Percentiles rank a stretch among this genome's conserved stretches.
Evolutionary conservation across 2,888 invertebrate species (phyloP).

Genomic region (Parthenolecanium corni): DNA sequence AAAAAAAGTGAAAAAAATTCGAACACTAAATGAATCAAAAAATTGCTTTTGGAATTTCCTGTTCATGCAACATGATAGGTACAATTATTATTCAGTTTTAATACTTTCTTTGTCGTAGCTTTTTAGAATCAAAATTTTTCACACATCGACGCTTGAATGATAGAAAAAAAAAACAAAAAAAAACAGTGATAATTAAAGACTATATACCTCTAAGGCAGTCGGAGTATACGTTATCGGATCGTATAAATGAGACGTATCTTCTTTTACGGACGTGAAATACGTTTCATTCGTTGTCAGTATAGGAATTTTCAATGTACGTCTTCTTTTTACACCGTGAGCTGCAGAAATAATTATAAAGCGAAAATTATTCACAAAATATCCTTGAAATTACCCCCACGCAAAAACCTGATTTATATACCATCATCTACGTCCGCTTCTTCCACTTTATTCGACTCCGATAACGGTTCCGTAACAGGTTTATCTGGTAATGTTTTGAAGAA

Average conservation of each 20-base stretch:
- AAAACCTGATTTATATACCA: neutral
- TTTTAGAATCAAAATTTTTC: no score
- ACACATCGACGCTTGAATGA: no score
- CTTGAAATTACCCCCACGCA: neutral
- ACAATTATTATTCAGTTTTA: no score
- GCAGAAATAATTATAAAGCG: neutral
- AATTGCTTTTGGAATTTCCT: no score
- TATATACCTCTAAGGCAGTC: slow-evolving; percentile 12
- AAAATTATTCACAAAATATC: neutral
- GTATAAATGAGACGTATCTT: slow-evolving; percentile 5
- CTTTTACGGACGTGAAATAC: slow-evolving; percentile 4
- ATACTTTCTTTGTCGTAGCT: no score
- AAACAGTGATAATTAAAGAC: neutral
- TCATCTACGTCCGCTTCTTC: neutral
- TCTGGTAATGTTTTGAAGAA: slow-evolving; percentile 2
- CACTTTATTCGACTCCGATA: neutral
- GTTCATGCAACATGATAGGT: no score
- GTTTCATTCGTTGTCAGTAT: slow-evolving; percentile 11
- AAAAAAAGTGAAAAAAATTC: no score
- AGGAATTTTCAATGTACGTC: slow-evolving; percentile 5
- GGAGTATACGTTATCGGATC: slow-evolving; percentile 19
- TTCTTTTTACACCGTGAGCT: neutral
- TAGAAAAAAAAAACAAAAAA: no score
- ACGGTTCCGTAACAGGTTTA: neutral
- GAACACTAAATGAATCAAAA: no score